A percentile compares a stretch with the other conserved stretches of the same genome.
phyloP scores from a whole-genome alignment of 2,888 invertebrate species.

The Archips xylosteana region DNA sequence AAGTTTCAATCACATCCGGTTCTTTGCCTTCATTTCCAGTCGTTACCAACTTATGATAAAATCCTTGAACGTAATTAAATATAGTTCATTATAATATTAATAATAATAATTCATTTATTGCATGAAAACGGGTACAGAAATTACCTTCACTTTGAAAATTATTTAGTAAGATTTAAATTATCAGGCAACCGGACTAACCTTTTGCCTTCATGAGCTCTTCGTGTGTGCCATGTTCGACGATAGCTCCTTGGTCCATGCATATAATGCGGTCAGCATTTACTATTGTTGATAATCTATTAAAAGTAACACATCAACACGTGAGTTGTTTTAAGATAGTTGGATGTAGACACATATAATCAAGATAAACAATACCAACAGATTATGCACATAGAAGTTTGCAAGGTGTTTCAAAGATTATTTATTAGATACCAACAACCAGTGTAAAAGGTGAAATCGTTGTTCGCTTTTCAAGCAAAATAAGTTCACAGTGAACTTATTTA shows the following conservation, averaged over 20 bases:
- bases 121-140: too few species aligned
- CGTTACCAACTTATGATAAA: conserved; percentile 87
- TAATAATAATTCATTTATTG: too few species aligned
- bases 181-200: conserved; percentile 69
- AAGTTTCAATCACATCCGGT: conserved; percentile 67
- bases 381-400: background rate
- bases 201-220: conserved; percentile 88
- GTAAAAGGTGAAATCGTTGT: background rate
- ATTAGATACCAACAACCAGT: background rate
- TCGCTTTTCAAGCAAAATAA: background rate
- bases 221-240: conserved; percentile 91
- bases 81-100: too few species aligned
- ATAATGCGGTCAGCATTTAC: conserved; percentile 89
- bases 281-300: conserved; percentile 87
- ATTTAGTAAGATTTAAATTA: background rate
- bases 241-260: conserved; percentile 89
- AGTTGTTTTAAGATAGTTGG: background rate
- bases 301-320: background rate
- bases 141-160: too few species aligned
- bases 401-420: too few species aligned
- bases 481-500: background rate
- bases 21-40: conserved; percentile 83
- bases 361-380: too few species aligned
- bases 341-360: background rate
- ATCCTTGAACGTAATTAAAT: conserved; percentile 54